Evolutionary conservation across 2,797 vertebrate genomes (phyloP).

Genomic region (Hoplostethus mediterraneus): DNA sequence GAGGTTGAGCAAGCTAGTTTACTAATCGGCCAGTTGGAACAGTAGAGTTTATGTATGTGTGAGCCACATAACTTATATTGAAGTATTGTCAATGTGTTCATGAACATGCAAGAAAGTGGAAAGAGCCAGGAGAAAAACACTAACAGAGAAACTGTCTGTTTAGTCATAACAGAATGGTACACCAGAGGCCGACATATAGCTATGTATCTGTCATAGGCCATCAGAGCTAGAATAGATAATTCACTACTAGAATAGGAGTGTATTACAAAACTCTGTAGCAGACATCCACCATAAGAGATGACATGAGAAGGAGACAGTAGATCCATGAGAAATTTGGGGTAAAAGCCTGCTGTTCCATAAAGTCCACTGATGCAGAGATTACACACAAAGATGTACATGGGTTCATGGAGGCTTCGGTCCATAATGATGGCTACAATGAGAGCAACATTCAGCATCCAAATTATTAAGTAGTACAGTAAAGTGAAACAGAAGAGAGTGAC

Average conservation of each 20-base stretch:
- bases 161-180: slow-evolving; percentile 59
- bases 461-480: slow-evolving; percentile 46
- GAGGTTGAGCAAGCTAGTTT: slow-evolving; percentile 46
- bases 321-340: slow-evolving; percentile 65
- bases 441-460: slow-evolving; percentile 50
- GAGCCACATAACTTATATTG: slow-evolving; percentile 34
- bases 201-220: slow-evolving; percentile 73
- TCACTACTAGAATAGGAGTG: slow-evolving; percentile 55
- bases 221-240: slow-evolving; percentile 54
- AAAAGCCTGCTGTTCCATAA: slow-evolving; percentile 65
- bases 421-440: slow-evolving; percentile 16
- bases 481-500: slow-evolving; percentile 37
- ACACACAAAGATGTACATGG: slow-evolving; percentile 59
- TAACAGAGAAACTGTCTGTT: slow-evolving; percentile 41
- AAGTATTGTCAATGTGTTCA: not conserved
- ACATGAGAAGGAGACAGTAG: slow-evolving; percentile 22
- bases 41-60: slow-evolving; percentile 42
- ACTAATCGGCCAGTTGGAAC: slow-evolving; percentile 54
- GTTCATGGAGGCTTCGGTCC: slow-evolving; percentile 21
- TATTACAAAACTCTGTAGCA: slow-evolving; percentile 62
- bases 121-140: slow-evolving; percentile 57
- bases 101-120: slow-evolving; percentile 18
- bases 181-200: slow-evolving; percentile 67
- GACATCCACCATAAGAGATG: slow-evolving; percentile 57
- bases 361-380: slow-evolving; percentile 55